Evolutionary conservation across 2,888 invertebrate species (phyloP).

Genomic region (Saturnia japonica): DNA sequence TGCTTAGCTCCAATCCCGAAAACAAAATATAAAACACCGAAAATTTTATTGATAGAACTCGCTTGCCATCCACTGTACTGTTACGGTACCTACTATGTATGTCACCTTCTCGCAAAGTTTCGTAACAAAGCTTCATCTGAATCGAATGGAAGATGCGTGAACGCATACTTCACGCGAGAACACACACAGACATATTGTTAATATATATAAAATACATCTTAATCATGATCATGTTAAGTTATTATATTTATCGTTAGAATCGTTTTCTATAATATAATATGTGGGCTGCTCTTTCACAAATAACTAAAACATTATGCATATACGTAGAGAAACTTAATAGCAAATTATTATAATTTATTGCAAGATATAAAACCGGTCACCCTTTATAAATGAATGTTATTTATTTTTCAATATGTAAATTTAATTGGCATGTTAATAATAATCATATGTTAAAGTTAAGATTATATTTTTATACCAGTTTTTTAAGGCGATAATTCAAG

Average conservation of each 20-base stretch:
- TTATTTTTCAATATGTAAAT: constrained; percentile 15
- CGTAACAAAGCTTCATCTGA: neutral
- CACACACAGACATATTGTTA: neutral
- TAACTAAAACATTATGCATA: constrained; percentile 22
- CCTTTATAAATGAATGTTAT: neutral
- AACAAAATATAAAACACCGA: no score
- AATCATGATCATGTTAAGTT: neutral
- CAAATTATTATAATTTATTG: constrained; percentile 22
- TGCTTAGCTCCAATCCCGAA: no score
- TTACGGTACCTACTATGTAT: no score
- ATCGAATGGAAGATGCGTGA: neutral
- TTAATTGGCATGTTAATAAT: neutral
- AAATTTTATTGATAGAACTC: no score
- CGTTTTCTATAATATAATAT: constrained; percentile 20
- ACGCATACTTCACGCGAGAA: neutral
- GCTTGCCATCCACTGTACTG: no score
- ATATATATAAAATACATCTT: neutral
- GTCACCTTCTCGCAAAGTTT: no score
- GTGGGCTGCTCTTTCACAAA: constrained; percentile 27
- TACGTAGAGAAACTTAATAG: constrained; percentile 27
- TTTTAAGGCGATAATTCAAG: neutral
- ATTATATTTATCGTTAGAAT: constrained; percentile 5
- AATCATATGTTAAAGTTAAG: neutral
- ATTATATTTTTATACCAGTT: neutral
- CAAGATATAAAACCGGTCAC: constrained; percentile 10